phyloP scores from a whole-genome alignment of 2,888 invertebrate species.

The Drosophila bunnanda region DNA sequence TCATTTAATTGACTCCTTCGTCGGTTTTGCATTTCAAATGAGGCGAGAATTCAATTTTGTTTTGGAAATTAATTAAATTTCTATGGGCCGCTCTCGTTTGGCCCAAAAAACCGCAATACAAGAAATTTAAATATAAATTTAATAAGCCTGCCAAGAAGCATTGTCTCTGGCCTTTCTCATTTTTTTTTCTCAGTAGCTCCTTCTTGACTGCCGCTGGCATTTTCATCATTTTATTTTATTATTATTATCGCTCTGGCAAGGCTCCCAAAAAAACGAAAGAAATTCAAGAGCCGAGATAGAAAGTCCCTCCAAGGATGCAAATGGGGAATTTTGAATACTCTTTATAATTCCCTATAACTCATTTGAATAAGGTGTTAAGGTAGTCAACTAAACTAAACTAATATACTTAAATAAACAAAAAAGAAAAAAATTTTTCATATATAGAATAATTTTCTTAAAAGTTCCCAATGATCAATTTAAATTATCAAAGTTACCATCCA shows the following conservation, averaged over 20 bases:
- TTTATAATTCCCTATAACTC: neutral
- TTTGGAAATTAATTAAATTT: slow-evolving; percentile 57
- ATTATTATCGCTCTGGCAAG: slow-evolving; percentile 77
- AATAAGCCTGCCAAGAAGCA: slow-evolving; percentile 45
- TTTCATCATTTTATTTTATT: slow-evolving; percentile 62
- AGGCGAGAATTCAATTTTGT: slow-evolving; percentile 62
- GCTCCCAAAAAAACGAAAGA: slow-evolving; percentile 56
- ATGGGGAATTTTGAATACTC: neutral
- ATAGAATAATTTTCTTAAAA: neutral
- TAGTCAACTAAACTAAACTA: neutral
- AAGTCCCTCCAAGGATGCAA: neutral
- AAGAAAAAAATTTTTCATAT: neutral
- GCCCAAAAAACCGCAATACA: slow-evolving; percentile 26
- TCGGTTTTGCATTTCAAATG: slow-evolving; percentile 78
- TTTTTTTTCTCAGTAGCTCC: neutral
- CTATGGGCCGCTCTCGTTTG: neutral
- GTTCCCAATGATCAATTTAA: rapidly evolving
- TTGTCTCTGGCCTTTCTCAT: slow-evolving; percentile 3
- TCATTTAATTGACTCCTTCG: slow-evolving; percentile 72
- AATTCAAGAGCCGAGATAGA: slow-evolving; percentile 3
- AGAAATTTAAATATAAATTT: slow-evolving; percentile 46
- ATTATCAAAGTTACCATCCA: too few species aligned
- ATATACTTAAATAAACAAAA: neutral
- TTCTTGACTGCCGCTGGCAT: slow-evolving; percentile 25
- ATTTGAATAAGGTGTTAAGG: neutral